Evolutionary conservation across 2,888 invertebrate genomes (phyloP).

Genomic region (Mythimna albipuncta): DNA sequence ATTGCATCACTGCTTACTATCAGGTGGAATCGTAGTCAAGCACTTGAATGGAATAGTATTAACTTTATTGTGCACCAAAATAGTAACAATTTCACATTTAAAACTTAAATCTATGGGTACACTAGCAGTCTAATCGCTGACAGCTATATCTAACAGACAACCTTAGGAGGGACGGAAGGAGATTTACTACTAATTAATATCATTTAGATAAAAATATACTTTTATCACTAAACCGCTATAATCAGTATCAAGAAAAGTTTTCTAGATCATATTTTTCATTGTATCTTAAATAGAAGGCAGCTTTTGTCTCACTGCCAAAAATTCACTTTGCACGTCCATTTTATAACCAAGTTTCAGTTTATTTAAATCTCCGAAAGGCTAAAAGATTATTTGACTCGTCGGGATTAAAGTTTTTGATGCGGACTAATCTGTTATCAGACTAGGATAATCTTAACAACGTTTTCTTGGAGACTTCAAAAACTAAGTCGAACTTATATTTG

Average conservation of each 20-base stretch:
- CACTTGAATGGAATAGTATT: too few species aligned
- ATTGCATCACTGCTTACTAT: too few species aligned
- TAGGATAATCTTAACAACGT: constrained; percentile 43
- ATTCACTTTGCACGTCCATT: constrained; percentile 24
- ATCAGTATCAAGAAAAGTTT: background rate
- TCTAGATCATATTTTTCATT: constrained; percentile 2
- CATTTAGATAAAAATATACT: too few species aligned
- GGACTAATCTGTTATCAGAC: constrained; percentile 55
- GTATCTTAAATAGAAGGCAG: background rate
- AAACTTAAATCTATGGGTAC: too few species aligned
- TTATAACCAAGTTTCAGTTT: constrained; percentile 19
- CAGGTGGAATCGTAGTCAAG: too few species aligned
- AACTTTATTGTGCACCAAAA: too few species aligned
- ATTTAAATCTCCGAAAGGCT: constrained; percentile 26
- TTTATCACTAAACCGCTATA: background rate
- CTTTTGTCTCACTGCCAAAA: constrained; percentile 19
- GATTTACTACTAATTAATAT: too few species aligned
- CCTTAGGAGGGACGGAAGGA: too few species aligned
- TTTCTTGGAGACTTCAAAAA: constrained; percentile 35
- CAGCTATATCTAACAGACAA: too few species aligned
- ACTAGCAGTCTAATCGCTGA: too few species aligned
- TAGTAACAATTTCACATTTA: too few species aligned
- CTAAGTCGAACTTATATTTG: constrained; percentile 3
- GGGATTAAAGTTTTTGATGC: constrained; percentile 52
- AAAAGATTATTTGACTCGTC: constrained; percentile 37